A percentile compares a stretch with the other conserved stretches of the same genome.
These are phyloP conservation scores for Tetanocera ferruginea DNA, from an alignment of 2,888 invertebrate genomes.

Conservation along the genomic window DNA sequence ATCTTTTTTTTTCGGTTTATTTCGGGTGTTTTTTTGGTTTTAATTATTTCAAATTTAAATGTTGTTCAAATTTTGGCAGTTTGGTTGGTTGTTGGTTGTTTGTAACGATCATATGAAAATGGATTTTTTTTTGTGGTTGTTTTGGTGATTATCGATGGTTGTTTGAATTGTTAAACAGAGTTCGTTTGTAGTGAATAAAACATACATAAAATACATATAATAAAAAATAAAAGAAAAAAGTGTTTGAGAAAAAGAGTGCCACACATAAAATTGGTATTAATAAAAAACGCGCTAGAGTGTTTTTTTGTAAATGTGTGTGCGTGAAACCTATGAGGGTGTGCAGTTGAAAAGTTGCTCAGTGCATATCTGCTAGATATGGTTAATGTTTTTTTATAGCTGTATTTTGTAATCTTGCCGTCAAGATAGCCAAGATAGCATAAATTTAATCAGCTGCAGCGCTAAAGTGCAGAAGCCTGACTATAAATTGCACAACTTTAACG, in stretches of 20 bases:
- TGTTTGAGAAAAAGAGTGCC: not conserved
- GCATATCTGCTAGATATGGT: conserved; percentile 25
- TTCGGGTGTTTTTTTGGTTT: conserved; percentile 3
- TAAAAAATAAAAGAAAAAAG: not conserved
- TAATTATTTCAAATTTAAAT: conserved; percentile 27
- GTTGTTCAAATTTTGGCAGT: not conserved
- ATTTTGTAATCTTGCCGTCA: conserved; percentile 59
- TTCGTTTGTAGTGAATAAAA: not conserved
- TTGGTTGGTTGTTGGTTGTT: conserved; percentile 19
- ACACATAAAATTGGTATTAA: not conserved
- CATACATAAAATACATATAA: not conserved
- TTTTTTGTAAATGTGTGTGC: not conserved
- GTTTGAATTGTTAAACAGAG: not conserved
- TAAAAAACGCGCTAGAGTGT: too few relatives aligned
- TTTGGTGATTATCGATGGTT: not conserved
- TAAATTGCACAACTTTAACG: conserved; percentile 57
- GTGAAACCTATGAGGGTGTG: not conserved
- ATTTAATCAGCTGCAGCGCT: conserved; percentile 41
- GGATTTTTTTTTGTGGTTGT: not conserved
- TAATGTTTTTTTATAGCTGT: not conserved
- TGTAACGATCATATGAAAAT: not conserved
- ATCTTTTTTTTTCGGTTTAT: conserved; percentile 59
- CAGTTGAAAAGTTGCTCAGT: conserved; percentile 48
- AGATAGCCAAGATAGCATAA: conserved; percentile 55
- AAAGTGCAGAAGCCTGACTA: not conserved